Evolutionary conservation across 2,797 vertebrate genomes (phyloP), one percentile per base, ranked within the genome.

Genomic region (Varecia variegata): DNA sequence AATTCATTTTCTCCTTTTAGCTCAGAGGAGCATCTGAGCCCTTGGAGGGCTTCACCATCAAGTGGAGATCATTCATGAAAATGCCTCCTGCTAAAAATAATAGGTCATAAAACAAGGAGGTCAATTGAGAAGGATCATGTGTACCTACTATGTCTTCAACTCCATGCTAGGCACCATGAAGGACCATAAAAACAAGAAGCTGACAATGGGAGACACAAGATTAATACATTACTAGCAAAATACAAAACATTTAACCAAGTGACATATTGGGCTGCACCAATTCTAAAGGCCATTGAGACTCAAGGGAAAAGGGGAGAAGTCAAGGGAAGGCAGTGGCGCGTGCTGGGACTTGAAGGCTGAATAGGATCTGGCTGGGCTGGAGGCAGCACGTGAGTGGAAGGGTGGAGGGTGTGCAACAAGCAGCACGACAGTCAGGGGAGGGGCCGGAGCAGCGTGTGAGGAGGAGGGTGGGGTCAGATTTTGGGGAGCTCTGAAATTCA

Each of bases 361-460:
- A 15, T 18, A 58, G 45, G 30, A 38, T 52, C 30, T 58, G 27
- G 17, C 43, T 50, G 14, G 40, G 62, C n/a, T 27, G 35, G 50
- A 50, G 54, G n/a, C 4, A 18, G 12, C 60, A 56, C 0, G 1
- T 2, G 58, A 47, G 32, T 47, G 45, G 45, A 62, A 30, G 47
- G n/a, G 5, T 7, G 32, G 73, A 38, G 18, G 30, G 54, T 82
- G 56, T 27, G 23, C 45, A 14, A 25, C 2, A 6, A 7, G 30
- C 0, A 2, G 35, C 74, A 0, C 32, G 50, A 12, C 35, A n/a
- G 58, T 13, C 30, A 38, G 70, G n/a, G 0, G 0, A 6, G 7
- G 18, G 62, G n/a, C 79, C 62, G 20, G 79, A 74, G 73, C 6
- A 52, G 23, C 30, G 58, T 12, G 71, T 4, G 2, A 40, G 43